Evolutionary conservation across 2,113 vertebrate species (phyloP), one percentile per base, ranked within the genome.

Genomic region (Neofelis nebulosa): DNA sequence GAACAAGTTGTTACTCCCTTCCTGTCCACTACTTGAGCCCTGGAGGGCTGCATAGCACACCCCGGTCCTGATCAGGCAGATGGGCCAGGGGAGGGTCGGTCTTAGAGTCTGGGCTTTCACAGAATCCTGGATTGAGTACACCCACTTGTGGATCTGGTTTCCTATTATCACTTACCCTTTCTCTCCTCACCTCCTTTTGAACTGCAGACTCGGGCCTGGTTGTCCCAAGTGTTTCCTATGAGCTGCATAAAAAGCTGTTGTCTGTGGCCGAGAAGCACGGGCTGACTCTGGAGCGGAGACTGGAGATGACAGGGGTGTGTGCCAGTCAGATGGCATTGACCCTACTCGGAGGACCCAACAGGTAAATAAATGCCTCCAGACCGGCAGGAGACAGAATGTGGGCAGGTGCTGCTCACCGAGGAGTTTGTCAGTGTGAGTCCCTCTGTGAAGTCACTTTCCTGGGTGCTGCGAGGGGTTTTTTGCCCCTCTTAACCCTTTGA

Each of bases 321-420:
- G 99, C 99, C 45, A 99, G 99, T 98, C 99, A 99, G 98, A 99
- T 99, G 99, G 99, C 99, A 14, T 99, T 99, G 55, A 99, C 99
- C 14, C 98, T 99, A 29, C 99, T 99, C 0, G 99, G 99, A 95
- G 99, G 99, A 10, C 99, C 99, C 92, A 99, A 99, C 99, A 99
- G 99, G 99, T 99, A 98, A 98, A 36, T 99, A 98, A 98, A n/a
- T 61, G 50, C 68, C n/a, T 23, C 1, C 11, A 3, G 55, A 19
- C n/a, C 8, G 27, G 27, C 1, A 2, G 25, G 21, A 45, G n/a
- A 36, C 52, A 41, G 9, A 25, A 10, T 27, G 66, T 68, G 33
- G 27, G 31, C 63, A 61, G 36, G 2, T 9, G 3, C 3, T 41
- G 2, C 81, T 80, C 23, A 1, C 2, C 6, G 38, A 55, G 15